Evolutionary conservation across 2,888 invertebrate genomes (phyloP), one percentile per base, ranked within the genome.

Genomic region (Resseliella maxima): DNA sequence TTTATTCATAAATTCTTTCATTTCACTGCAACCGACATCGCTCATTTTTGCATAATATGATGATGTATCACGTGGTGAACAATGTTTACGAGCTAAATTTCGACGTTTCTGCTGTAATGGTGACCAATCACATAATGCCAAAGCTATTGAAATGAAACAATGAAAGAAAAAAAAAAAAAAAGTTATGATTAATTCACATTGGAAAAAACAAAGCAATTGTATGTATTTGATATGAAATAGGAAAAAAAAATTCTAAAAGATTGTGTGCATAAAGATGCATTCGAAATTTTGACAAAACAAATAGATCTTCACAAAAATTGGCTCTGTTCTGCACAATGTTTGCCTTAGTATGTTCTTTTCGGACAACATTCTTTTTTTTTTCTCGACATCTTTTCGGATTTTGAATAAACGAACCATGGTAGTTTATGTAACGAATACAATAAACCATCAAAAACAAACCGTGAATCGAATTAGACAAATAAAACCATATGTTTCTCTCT

Each of bases 91-190:
- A 0, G 96, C 96, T 21, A 97, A 92, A 89, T 95, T 95, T 41
- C 97, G 92, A 5, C 97, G 92, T 0, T 94, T 94, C 86, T 95
- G 94, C 90, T 97, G 97, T 0, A 97, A 92, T 87, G 94, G 94
- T 0, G 96, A 96, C 96, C 96, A 97, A 90, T 97, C 96, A 90
- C 97, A 97, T 35, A 97, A 93, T 0, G 97, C 97, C 88, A 97
- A 91, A 87, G 97, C 97, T 97, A 93, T 45, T 92, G 85, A 27
- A 86, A 31, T 85, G 54, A 12, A 41, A 59, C 31, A 36, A 45
- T 24, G n/a, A n/a, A n/a, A n/a, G n/a, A n/a, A n/a, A n/a, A n/a
- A n/a, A n/a, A 50, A 81, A 41, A 85, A 72, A 27, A 46, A 35
- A 0, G 12, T 15, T 38, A 21, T 36, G 2, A 1, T 41, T 85